A percentile compares a stretch with the other conserved stretches of the same genome.
Evolutionary conservation across 2,113 vertebrate genomes (phyloP).

Genomic region (Xyrauchen texanus): DNA sequence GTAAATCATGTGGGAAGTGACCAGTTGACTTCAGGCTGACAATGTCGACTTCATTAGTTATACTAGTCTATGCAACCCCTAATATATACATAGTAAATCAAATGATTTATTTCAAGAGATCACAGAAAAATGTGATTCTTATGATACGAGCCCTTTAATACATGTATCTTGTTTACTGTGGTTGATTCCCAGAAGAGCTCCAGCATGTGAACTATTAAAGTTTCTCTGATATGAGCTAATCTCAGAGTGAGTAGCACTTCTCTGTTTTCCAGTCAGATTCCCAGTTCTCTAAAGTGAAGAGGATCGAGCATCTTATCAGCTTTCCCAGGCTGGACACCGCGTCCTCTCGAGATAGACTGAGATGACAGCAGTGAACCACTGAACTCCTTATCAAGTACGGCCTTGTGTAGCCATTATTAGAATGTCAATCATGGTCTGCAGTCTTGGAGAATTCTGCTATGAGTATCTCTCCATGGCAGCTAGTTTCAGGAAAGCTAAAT

Average conservation of each 20-base stretch:
- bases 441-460: neutral
- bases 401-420: constrained; percentile 17
- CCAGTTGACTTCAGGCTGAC: no score
- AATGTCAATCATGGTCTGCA: neutral
- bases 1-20: no score
- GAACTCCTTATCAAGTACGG: constrained; percentile 24
- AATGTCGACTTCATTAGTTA: no score
- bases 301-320: constrained; percentile 68
- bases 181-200: constrained; percentile 26
- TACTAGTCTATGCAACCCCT: no score
- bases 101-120: no score
- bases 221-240: constrained; percentile 47
- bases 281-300: constrained; percentile 59
- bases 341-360: constrained; percentile 73
- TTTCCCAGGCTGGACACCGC: constrained; percentile 74
- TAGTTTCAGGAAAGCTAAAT: no score
- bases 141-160: no score
- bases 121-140: no score
- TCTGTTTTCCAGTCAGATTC: constrained; percentile 21
- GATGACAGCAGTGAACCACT: constrained; percentile 40
- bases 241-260: constrained; percentile 31
- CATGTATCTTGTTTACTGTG: neutral
- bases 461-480: no score
- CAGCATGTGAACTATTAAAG: constrained; percentile 49
- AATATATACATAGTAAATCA: no score